Percentiles rank a stretch among this genome's conserved stretches.
phyloP scores from a whole-genome alignment of 2,888 invertebrate genomes.

The Leistus spinibarbis region DNA sequence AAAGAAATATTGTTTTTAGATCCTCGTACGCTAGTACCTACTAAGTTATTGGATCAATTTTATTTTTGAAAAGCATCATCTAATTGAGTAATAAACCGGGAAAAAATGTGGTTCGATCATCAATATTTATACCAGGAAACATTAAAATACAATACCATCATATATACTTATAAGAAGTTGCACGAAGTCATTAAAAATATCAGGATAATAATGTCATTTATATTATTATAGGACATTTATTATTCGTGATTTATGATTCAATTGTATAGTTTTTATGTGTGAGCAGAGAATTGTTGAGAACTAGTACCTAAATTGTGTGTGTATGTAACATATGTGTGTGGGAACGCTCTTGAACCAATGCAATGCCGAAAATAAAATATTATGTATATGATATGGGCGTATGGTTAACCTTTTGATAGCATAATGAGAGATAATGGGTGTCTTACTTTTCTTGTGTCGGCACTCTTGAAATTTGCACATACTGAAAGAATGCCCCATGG shows the following conservation, averaged over 20 bases:
- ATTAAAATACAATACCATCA: slow-evolving; percentile 16
- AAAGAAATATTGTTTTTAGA: no score
- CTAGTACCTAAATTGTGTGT: no score
- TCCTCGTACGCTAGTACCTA: no score
- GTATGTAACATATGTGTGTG: no score
- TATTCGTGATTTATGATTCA: neutral
- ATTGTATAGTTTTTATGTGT: no score
- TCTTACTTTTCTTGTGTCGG: slow-evolving; percentile 78
- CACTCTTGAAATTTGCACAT: slow-evolving; percentile 82
- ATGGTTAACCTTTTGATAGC: neutral
- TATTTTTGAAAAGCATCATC: no score
- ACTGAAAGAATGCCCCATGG: slow-evolving; percentile 82
- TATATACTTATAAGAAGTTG: neutral
- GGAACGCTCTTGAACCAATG: no score
- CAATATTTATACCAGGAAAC: neutral
- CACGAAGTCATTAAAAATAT: neutral
- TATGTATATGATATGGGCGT: neutral
- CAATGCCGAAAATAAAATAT: no score
- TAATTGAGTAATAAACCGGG: neutral
- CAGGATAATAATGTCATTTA: neutral
- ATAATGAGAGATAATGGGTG: neutral
- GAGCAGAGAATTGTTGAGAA: no score
- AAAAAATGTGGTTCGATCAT: neutral
- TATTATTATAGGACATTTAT: neutral
- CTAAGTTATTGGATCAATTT: no score